Percentiles rank a stretch among this genome's conserved stretches.
Conservation (phyloP, 2,888 invertebrate genomes). For the Alviniconcha strummeri region DNA sequence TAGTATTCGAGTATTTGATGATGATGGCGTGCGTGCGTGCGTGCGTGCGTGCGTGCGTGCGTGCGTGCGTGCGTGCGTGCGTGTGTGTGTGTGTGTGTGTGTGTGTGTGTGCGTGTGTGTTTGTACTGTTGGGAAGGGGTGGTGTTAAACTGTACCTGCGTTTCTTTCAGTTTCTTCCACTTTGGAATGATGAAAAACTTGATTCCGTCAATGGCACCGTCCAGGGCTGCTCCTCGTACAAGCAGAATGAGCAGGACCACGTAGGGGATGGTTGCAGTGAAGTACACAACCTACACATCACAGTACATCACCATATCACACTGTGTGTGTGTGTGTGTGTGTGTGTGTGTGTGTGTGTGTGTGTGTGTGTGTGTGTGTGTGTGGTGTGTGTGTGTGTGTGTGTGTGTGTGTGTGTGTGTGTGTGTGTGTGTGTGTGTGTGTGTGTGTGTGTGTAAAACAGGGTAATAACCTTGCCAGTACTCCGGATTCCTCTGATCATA, state of each 20-base stretch:
- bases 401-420: not conserved
- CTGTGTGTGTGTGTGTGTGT: not conserved
- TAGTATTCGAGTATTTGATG: too few relatives aligned
- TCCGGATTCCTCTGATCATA: conserved; percentile 9
- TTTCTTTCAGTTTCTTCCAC: conserved; percentile 39
- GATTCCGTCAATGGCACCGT: conserved; percentile 59
- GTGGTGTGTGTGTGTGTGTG: not conserved
- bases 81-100: not conserved
- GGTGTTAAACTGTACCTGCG: too few relatives aligned
- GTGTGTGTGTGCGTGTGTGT: too few relatives aligned
- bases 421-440: not conserved
- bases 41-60: not conserved
- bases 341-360: not conserved
- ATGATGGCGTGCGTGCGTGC: not conserved
- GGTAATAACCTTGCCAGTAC: conserved; percentile 7
- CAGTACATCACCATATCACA: not conserved
- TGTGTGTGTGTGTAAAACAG: not conserved
- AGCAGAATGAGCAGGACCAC: conserved; percentile 58
- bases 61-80: not conserved
- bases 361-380: not conserved
- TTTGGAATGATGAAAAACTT: conserved; percentile 58
- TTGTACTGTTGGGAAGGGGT: too few relatives aligned
- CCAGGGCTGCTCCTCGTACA: conserved; percentile 53
- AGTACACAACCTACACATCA: conserved; percentile 60
- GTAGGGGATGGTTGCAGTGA: conserved; percentile 64